These are phyloP conservation scores for Aethina tumida DNA, from an alignment of 1,140 invertebrate species.

Conservation along the genomic window DNA sequence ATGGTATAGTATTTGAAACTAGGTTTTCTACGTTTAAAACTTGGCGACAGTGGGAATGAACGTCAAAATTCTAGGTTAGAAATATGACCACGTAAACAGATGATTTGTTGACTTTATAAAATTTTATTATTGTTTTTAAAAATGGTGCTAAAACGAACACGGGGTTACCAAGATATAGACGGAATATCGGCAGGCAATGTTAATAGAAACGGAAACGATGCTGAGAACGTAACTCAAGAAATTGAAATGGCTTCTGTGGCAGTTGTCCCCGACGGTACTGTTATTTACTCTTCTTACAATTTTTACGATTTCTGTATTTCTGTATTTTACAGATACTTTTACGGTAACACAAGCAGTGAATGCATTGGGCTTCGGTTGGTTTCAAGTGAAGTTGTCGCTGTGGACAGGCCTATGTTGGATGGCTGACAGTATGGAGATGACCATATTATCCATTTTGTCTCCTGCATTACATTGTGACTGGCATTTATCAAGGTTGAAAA, in stretches of 20 bases:
- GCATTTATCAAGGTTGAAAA: slow-evolving; percentile 60
- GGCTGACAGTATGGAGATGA: slow-evolving; percentile 99
- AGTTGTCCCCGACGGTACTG: slow-evolving; percentile 76
- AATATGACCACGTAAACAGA: too few relatives aligned
- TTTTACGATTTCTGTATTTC: background rate
- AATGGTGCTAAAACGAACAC: slow-evolving; percentile 31
- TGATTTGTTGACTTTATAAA: too few relatives aligned
- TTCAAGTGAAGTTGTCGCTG: slow-evolving; percentile 84
- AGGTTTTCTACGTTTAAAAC: too few relatives aligned
- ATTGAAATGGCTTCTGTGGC: slow-evolving; percentile 71
- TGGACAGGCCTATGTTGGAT: slow-evolving; percentile 88
- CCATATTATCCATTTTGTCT: slow-evolving; percentile 86
- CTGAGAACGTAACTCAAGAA: slow-evolving; percentile 43
- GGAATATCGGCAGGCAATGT: slow-evolving; percentile 10
- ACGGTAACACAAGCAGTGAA: slow-evolving; percentile 94
- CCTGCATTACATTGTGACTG: slow-evolving; percentile 90
- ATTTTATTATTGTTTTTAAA: too few relatives aligned
- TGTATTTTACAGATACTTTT: slow-evolving; percentile 70
- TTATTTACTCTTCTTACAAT: slow-evolving; percentile 15
- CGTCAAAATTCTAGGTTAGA: too few relatives aligned
- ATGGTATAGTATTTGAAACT: too few relatives aligned
- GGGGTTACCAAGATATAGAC: slow-evolving; percentile 36
- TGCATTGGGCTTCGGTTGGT: slow-evolving; percentile 88
- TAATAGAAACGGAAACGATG: slow-evolving; percentile 22
- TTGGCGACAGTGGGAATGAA: too few relatives aligned